phyloP scores from a whole-genome alignment of 2,797 vertebrate genomes.

The Danionella dracula region DNA sequence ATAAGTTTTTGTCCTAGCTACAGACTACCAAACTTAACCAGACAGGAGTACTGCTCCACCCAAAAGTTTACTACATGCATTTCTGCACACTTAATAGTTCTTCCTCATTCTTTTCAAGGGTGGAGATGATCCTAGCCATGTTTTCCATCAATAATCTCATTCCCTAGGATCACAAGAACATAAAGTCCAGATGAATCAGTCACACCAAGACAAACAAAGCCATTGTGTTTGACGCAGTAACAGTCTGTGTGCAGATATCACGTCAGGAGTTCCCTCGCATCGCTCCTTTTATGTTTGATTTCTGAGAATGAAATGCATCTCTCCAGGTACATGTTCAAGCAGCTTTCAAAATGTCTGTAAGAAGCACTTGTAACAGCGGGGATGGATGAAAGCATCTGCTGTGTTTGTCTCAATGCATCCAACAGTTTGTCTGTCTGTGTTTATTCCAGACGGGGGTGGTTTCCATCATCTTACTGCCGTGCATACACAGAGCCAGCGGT shows the following conservation, averaged over 20 bases:
- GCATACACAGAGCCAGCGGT: constrained; percentile 72
- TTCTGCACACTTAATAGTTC: background rate
- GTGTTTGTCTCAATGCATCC: no score
- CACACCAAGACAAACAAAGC: background rate
- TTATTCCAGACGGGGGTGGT: constrained; percentile 88
- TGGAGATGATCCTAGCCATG: background rate
- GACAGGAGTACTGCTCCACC: background rate
- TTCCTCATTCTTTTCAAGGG: background rate
- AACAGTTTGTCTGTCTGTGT: background rate
- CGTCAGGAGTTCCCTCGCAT: background rate
- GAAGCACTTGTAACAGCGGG: background rate
- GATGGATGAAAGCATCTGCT: no score
- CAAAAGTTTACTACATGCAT: no score
- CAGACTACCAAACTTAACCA: background rate
- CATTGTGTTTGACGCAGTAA: background rate
- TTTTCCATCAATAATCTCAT: background rate
- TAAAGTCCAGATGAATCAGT: background rate
- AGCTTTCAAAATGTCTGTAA: background rate
- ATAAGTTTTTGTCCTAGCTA: no score
- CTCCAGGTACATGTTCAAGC: background rate
- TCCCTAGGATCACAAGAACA: constrained; percentile 12
- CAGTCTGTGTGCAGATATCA: background rate
- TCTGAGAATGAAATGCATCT: background rate
- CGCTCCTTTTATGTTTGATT: background rate
- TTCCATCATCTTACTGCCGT: constrained; percentile 88